A percentile compares a stretch with the other conserved stretches of the same genome.
These are phyloP conservation scores for Xanthorhoe spadicearia DNA, from an alignment of 2,888 invertebrate species.

Conservation along the genomic window DNA sequence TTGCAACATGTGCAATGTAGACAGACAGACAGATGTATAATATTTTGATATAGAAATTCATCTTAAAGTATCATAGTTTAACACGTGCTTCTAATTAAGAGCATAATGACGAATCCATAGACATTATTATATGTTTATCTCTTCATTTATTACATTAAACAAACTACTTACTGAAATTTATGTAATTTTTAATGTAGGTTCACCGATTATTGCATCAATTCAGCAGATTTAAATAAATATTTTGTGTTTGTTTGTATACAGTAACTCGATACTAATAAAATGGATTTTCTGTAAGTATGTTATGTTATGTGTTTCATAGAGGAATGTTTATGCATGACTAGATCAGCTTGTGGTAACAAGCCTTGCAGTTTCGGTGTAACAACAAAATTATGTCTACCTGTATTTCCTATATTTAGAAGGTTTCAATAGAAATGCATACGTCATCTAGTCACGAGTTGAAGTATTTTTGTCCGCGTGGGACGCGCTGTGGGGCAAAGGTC, in stretches of 20 bases:
- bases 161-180: too few relatives aligned
- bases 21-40: neutral
- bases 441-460: slow-evolving; percentile 15
- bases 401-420: slow-evolving; percentile 8
- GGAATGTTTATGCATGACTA: neutral
- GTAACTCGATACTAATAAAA: too few relatives aligned
- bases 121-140: too few relatives aligned
- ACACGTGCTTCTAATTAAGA: neutral
- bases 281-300: too few relatives aligned
- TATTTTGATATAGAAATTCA: neutral
- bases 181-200: too few relatives aligned
- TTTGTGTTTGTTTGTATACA: too few relatives aligned
- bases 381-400: neutral
- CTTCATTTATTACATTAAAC: too few relatives aligned
- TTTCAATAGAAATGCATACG: slow-evolving; percentile 11
- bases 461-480: slow-evolving; percentile 6
- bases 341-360: neutral
- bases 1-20: neutral
- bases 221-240: too few relatives aligned
- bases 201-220: too few relatives aligned
- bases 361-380: neutral
- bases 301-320: too few relatives aligned
- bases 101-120: too few relatives aligned
- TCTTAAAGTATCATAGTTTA: neutral
- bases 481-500: neutral